Conservation (phyloP, 2,888 invertebrate genomes). For the Tuberolachnus salignus region DNA sequence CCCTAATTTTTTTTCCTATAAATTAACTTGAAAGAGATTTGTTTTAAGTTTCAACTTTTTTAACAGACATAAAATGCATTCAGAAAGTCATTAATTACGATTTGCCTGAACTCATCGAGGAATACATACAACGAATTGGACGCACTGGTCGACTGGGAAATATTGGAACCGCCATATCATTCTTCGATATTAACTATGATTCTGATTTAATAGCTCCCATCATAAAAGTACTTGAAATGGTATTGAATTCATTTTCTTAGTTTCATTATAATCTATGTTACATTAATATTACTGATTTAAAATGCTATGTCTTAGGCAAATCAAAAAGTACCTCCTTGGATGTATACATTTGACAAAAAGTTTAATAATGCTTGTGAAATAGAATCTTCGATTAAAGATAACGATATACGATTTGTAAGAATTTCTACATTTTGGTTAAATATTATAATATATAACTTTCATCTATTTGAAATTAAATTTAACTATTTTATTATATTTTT, state of each 20-base stretch:
- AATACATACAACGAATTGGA: conserved; percentile 94
- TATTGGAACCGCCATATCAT: conserved; percentile 83
- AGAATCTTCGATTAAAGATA: conserved; percentile 70
- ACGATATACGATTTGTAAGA: conserved; percentile 72
- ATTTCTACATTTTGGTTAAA: neutral
- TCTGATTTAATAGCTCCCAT: conserved; percentile 69
- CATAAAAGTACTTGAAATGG: conserved; percentile 73
- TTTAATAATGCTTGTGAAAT: no score
- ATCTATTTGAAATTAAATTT: no score
- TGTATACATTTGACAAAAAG: no score
- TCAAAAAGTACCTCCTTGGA: conserved; percentile 76
- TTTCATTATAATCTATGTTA: neutral
- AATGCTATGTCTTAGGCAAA: conserved; percentile 66
- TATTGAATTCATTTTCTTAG: conserved; percentile 59
- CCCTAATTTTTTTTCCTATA: no score
- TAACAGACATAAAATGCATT: conserved; percentile 81
- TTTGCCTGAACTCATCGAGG: conserved; percentile 86
- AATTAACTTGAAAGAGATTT: no score
- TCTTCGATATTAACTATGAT: conserved; percentile 75
- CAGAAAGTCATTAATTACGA: conserved; percentile 92
- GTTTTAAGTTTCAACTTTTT: conserved; percentile 22
- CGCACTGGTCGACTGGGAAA: conserved; percentile 94
- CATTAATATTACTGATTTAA: neutral
- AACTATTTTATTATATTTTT: neutral
- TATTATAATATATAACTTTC: neutral